phyloP scores from a whole-genome alignment of 2,888 invertebrate species.

The Thymelicus sylvestris region DNA sequence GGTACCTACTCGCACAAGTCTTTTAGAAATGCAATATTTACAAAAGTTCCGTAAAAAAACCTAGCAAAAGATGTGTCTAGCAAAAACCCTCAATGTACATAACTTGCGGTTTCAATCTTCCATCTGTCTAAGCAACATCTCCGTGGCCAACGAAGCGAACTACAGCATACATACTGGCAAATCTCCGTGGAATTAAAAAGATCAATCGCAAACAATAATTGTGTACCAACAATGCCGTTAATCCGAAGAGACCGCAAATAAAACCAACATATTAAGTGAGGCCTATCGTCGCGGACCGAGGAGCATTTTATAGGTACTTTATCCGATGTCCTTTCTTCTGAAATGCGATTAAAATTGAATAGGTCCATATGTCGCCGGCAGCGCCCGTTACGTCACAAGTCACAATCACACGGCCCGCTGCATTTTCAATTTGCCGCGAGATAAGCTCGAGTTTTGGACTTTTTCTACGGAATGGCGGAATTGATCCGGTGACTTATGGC shows the following conservation, averaged over 20 bases:
- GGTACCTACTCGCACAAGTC: too few species aligned
- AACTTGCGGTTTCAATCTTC: conserved; percentile 11
- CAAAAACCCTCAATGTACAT: conserved; percentile 18
- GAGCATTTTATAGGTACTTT: conserved; percentile 75
- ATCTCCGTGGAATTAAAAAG: conserved; percentile 71
- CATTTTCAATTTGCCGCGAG: conserved; percentile 84
- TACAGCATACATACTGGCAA: conserved; percentile 57
- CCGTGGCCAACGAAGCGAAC: conserved; percentile 56
- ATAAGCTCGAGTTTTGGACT: conserved; percentile 81
- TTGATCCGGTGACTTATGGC: conserved; percentile 83
- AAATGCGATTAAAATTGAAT: conserved; percentile 85
- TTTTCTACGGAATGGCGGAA: conserved; percentile 80
- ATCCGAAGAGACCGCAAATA: conserved; percentile 77
- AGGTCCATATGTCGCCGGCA: conserved; percentile 81
- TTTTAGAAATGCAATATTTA: too few species aligned
- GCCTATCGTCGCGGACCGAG: conserved; percentile 66
- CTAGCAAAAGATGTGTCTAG: neutral
- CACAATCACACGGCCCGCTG: conserved; percentile 82
- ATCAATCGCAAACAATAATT: conserved; percentile 78
- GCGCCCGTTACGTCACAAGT: conserved; percentile 81
- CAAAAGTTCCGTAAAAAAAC: too few species aligned
- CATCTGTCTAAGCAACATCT: conserved; percentile 32
- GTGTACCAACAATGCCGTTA: conserved; percentile 68
- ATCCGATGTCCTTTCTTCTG: conserved; percentile 83
- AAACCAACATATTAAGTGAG: conserved; percentile 77